Percentiles rank a stretch among this genome's conserved stretches.
Evolutionary conservation across 1,140 invertebrate species (phyloP).

Genomic region (Thaumatotibia leucotreta): DNA sequence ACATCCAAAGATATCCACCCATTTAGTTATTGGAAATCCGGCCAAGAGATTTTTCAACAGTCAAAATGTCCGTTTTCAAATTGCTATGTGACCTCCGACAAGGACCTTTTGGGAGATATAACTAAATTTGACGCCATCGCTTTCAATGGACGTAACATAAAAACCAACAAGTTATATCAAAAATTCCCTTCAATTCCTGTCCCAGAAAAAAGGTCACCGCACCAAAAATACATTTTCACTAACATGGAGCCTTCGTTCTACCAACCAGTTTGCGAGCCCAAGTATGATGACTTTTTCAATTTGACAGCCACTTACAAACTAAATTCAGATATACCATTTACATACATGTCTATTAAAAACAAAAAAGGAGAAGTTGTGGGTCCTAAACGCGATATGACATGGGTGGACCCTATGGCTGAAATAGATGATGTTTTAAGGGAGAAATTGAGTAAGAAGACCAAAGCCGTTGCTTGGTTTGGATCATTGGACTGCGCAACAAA

Average conservation of each 20-base stretch:
- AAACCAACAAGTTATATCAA: constrained; percentile 18
- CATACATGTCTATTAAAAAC: constrained; percentile 71
- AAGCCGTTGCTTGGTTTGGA: not conserved
- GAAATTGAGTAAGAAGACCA: constrained; percentile 47
- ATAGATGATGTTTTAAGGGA: constrained; percentile 30
- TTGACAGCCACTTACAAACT: constrained; percentile 79
- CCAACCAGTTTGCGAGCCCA: constrained; percentile 45
- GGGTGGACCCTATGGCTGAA: constrained; percentile 32
- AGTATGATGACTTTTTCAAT: constrained; percentile 76
- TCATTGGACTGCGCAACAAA: constrained; percentile 23
- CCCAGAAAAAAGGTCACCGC: constrained; percentile 48
- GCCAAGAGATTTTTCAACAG: constrained; percentile 48
- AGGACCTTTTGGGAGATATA: constrained; percentile 43
- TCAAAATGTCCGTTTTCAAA: constrained; percentile 52
- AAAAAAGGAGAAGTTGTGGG: constrained; percentile 46
- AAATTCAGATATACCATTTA: constrained; percentile 74
- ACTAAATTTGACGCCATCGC: constrained; percentile 66
- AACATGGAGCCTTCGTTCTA: constrained; percentile 73
- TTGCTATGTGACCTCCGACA: constrained; percentile 54
- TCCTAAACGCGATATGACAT: constrained; percentile 50
- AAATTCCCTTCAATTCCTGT: too few species aligned
- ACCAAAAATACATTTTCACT: constrained; percentile 75
- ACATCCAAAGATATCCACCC: not conserved
- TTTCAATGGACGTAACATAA: constrained; percentile 63
- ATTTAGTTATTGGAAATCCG: constrained; percentile 8